Base-by-base conservation (phyloP, 2,797 vertebrate genomes). In the Megalops cyprinoides region DNA sequence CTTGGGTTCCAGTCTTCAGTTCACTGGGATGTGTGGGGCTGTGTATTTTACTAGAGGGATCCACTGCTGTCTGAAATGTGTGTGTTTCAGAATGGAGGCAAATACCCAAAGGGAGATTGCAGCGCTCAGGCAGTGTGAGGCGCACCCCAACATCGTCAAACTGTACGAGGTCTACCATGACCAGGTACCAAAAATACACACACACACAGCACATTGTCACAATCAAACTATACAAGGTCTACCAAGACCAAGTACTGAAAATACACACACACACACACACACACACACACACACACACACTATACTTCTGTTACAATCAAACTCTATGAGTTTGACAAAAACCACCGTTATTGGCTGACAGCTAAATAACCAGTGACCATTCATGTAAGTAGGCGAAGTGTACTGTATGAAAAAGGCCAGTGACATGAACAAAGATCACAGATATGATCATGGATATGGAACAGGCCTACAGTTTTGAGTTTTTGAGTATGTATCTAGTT, bases 61-160 rank as follows among this genome's bases (percentile, higher is more conserved):
- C 71, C n/a, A 42, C 42, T 25, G 1, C 8, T 23, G 4, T n/a
- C 4, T 82, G 9, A 78, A 18, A 51, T 74, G n/a, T 85, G 5
- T 67, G 12, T 76, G 12, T 85, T 79, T 67, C 85, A 98, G 97
- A 87, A 96, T 98, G 95, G 97, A 98, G 84, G 90, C 89, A 1
- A 96, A 96, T 90, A 96, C 95, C 3, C 96, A 97, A 90, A 92
- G 96, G 53, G 97, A 98, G 90, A 94, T 97, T 49, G 95, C 96
- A 0, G 97, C 97, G 74, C 85, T 98, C 82, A 93, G 93, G 85
- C 94, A 97, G 82, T 97, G 97, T 81, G 95, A 97, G 84, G 87
- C 91, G 58, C 97, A 98, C 86, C 95, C 96, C 20, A 97, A 97
- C 85, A 96, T 97, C 1, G 96, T 98, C 84, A 96, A 92, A 74